These are phyloP conservation scores for Neosilurus mollespiculum DNA, from an alignment of 2,797 vertebrate genomes.

Conservation along the genomic window DNA sequence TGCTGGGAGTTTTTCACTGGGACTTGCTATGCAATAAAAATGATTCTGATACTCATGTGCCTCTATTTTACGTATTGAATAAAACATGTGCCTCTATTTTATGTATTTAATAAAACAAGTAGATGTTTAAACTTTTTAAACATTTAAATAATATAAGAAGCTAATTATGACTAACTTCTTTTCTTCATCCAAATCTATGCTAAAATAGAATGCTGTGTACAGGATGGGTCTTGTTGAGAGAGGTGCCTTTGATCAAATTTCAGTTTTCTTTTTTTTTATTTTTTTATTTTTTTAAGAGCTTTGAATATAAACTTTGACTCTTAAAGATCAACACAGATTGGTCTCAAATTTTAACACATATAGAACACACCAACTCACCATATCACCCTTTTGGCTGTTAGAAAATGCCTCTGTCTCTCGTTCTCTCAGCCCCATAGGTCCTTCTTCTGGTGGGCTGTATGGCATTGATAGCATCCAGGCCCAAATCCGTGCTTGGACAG, in stretches of 20 bases:
- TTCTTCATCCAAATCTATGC: background rate
- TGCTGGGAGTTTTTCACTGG: too few relatives aligned
- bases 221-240: background rate
- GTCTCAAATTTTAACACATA: background rate
- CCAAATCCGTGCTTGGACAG: slow-evolving; percentile 72
- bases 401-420: slow-evolving; percentile 39
- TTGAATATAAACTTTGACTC: background rate
- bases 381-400: slow-evolving; percentile 51
- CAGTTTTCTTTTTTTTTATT: background rate
- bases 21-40: background rate
- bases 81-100: background rate
- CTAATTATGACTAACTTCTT: background rate
- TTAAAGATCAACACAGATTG: background rate
- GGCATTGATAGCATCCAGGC: slow-evolving; percentile 83
- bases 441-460: slow-evolving; percentile 71
- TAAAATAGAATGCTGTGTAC: background rate
- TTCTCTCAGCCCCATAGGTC: slow-evolving; percentile 56
- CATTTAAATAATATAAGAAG: background rate
- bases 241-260: background rate
- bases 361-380: slow-evolving; percentile 65
- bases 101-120: background rate
- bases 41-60: background rate
- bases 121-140: background rate
- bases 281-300: too few relatives aligned
- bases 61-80: background rate